Evolutionary conservation across 2,888 invertebrate genomes (phyloP), one percentile per base, ranked within the genome.

Genomic region (Pseudanteris insignis): DNA sequence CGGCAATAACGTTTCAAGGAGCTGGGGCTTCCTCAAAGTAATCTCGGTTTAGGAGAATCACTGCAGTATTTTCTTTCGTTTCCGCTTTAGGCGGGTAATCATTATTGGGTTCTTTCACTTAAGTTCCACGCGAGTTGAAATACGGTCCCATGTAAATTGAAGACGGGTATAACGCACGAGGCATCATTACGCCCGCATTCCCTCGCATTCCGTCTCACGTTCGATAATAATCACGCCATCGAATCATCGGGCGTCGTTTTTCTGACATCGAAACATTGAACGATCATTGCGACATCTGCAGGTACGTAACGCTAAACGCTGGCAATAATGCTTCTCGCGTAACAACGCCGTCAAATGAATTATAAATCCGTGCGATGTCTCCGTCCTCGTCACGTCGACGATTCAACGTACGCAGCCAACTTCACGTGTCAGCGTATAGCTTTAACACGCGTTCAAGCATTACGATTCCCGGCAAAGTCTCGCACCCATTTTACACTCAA

Each of bases 1-100:
- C 63, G 57, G 66, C 65, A 71, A 71, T 70, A 70, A 70, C 67
- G 66, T 66, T 58, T 62, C 51, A 51, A 63, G 65, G 51, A 62
- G 61, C 58, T 51, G 28, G 62, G 43, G 62, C 58, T 47, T 55
- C 62, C 58, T 66, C 55, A 58, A 60, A 63, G 66, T 66, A 69
- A 69, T 67, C 65, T 69, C 63, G 63, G 62, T 63, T 67, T 64
- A 65, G 63, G 66, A 54, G 59, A 55, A 63, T 63, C 60, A 60
- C 48, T 46, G 57, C 43, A 51, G 63, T 48, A 63, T 67, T 59
- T 66, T 63, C 48, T 48, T 61, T 48, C 30, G 48, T 36, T 58
- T 34, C 41, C 28, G 30, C 53, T 60, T 46, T 50, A 47, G 54
- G 48, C 48, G 63, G 55, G 44, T 54, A 50, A 60, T 57, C 57